A percentile compares a stretch with the other conserved stretches of the same genome.
Evolutionary conservation across 2,888 invertebrate genomes (phyloP).

Genomic region (Rhamphomyia laevipes): DNA sequence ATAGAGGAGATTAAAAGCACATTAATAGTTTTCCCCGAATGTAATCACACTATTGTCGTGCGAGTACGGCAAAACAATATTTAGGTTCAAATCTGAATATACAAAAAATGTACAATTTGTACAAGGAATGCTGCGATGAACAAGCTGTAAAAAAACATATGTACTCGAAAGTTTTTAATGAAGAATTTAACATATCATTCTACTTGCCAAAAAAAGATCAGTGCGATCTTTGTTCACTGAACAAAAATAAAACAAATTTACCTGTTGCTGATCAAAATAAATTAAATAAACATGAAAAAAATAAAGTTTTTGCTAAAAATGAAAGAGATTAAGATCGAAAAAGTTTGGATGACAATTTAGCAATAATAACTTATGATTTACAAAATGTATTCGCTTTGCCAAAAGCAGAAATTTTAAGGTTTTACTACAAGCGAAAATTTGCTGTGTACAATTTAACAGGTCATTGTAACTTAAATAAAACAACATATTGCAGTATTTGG

Average conservation of each 20-base stretch:
- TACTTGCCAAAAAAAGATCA: not conserved
- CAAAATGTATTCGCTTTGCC: slow-evolving; percentile 9
- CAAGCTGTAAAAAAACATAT: not conserved
- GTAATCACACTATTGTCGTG: no score
- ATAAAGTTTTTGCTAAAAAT: not conserved
- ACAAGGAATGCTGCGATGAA: not conserved
- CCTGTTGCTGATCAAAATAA: not conserved
- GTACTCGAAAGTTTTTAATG: not conserved
- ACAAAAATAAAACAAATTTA: not conserved
- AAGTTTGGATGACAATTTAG: not conserved
- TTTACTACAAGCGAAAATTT: slow-evolving; percentile 10
- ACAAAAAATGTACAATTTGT: not conserved
- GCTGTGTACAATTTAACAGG: slow-evolving; percentile 7
- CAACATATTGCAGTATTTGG: slow-evolving; percentile 8
- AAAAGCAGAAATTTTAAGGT: slow-evolving; percentile 1
- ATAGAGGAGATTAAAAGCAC: no score
- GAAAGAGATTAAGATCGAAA: not conserved
- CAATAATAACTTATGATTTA: slow-evolving; percentile 11
- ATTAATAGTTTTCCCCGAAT: no score
- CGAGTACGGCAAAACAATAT: no score
- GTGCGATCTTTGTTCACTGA: not conserved
- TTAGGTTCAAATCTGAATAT: not conserved
- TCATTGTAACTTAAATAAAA: slow-evolving; percentile 4
- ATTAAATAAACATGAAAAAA: not conserved
- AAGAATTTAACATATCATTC: slow-evolving; percentile 3